These are phyloP conservation scores for Onthophagus sagittarius DNA, from an alignment of 2,888 invertebrate genomes.

Conservation along the genomic window DNA sequence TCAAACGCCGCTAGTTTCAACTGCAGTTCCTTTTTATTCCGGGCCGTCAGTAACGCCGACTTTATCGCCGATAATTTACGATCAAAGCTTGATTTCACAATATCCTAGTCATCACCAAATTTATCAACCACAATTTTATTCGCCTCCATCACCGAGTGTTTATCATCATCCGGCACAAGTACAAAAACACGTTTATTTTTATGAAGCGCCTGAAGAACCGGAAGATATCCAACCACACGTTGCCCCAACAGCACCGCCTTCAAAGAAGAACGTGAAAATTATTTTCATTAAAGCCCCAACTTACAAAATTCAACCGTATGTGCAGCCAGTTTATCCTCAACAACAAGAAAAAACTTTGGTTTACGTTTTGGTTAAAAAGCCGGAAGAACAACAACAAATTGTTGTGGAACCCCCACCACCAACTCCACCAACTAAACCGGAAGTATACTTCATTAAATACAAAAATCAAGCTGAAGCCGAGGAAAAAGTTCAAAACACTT, in stretches of 20 bases:
- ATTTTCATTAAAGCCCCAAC: conserved; percentile 50
- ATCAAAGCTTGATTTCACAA: conserved; percentile 11
- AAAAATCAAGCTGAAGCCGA: conserved; percentile 47
- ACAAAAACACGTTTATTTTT: conserved; percentile 43
- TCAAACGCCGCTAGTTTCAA: conserved; percentile 19
- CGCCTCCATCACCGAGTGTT: not conserved
- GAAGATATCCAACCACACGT: conserved; percentile 33
- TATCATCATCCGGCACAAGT: conserved; percentile 26
- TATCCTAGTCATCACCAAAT: conserved; percentile 15
- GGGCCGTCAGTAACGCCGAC: conserved; percentile 10
- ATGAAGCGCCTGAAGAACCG: conserved; percentile 41
- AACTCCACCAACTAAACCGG: conserved; percentile 79
- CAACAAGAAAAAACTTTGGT: conserved; percentile 44
- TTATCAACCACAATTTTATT: conserved; percentile 2
- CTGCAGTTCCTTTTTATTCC: conserved; percentile 19
- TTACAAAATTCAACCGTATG: conserved; percentile 28
- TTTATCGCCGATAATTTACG: conserved; percentile 5
- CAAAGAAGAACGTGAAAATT: conserved; percentile 48
- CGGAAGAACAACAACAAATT: conserved; percentile 77
- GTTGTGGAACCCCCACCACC: conserved; percentile 69
- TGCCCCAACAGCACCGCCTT: conserved; percentile 35
- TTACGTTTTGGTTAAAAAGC: conserved; percentile 50
- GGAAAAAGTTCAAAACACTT: conserved; percentile 26
- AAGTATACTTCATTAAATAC: conserved; percentile 85
- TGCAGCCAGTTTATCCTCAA: conserved; percentile 32